Evolutionary conservation across 2,888 invertebrate species (phyloP), one percentile per base, ranked within the genome.

Genomic region (Erebia epiphron): DNA sequence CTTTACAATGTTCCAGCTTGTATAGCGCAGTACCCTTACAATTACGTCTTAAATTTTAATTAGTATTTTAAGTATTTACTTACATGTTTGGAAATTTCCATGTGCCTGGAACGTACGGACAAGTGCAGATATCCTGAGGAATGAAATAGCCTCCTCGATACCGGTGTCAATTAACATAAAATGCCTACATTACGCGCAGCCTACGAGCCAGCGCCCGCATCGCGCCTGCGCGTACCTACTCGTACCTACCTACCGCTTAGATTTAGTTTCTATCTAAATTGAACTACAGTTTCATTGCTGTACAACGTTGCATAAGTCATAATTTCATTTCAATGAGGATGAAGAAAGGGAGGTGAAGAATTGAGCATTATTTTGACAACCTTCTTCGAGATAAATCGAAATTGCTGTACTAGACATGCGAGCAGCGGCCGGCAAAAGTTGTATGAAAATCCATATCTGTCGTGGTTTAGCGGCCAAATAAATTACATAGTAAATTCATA

Each of bases 111-210:
- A 14, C 43, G 60, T 68, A 61, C 57, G 16, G 64, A 64, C 52
- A 52, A 64, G 63, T 69, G 65, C 69, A 65, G 60, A 66, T 69
- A 69, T 65, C 69, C 52, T 14, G 26, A 46, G 62, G 21, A 49
- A 62, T 26, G 69, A 60, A 69, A 69, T 69, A 66, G 69, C 43
- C 52, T 60, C 43, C 43, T 49, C 43, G 65, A 60, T 69, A 65
- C 18, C 58, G 50, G 1, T 50, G 63, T 71, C 67, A 67, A 57
- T 69, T 65, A 65, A 41, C 65, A 69, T 69, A 69, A 69, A 69
- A 52, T 65, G 58, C 26, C 18, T 58, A 64, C 57, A 50, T 69
- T 57, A 69, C 64, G 52, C 61, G 26, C 11, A 10, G n/a, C 13
- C 56, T 41, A 16, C 18, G 67, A 21, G 2, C 52, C 35, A 16